Base-by-base conservation (phyloP, 2,797 vertebrate genomes). In the Chanos chanos region DNA sequence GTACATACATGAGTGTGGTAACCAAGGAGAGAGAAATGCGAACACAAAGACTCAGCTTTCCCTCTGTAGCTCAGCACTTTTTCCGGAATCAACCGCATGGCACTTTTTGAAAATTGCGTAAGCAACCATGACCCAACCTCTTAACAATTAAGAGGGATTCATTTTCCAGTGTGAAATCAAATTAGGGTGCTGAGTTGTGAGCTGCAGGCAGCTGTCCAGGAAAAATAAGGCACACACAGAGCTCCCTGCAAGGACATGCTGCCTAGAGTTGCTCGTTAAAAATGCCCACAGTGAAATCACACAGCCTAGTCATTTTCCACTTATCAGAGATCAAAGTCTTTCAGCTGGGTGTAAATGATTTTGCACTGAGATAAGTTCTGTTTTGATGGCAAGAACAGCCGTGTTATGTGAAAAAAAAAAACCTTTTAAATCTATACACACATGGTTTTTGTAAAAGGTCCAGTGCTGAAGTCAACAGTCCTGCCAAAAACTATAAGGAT, bases 271-370 rank as follows among this genome's bases (percentile, higher is more conserved):
- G 22, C 55, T 44, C 47, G 61, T 58, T 54, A 55, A 59, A 67
- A 51, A 66, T 47, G 31, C 24, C 7, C 53, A 30, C 16, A 33
- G 43, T 51, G 64, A 57, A 74, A 57, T 71, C 48, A 58, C 39
- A 41, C 43, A 61, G 70, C 75, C 71, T 79, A 77, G 75, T 78
- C 55, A 37, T 72, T 76, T 81, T 83, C 81, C 79, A 71, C 64
- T 61, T 22, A 72, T 50, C 15, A 25, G 9, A 15, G 49, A 28
- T 85, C 84, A 81, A 84, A 86, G 79, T 48, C 54, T 68, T 71
- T 53, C 61, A 75, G 66, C 52, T 73, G 77, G 73, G 71, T 51
- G 68, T 66, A 75, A 74, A 71, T 84, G 77, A 85, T 83, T 85
- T 84, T 71, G 83, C 80, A 79, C 82, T 79, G 74, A 65, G 71